Evolutionary conservation across 2,797 vertebrate species (phyloP), one percentile per base, ranked within the genome.

Genomic region (Argyrosomus regius): DNA sequence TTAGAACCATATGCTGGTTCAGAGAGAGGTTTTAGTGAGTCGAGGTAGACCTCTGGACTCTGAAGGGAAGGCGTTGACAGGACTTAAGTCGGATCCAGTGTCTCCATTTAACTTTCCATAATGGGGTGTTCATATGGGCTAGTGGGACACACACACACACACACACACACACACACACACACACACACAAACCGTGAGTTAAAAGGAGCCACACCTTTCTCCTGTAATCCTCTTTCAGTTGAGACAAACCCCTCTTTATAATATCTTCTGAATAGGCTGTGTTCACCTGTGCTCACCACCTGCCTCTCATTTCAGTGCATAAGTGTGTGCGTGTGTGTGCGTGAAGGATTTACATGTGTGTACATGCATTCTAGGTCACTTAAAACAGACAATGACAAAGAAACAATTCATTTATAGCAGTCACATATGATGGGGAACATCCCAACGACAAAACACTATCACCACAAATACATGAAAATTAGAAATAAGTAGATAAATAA

Each of bases 201-300:
- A 72, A 88, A 86, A 84, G 77, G 65, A 89, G 80, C 89, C 94
- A 93, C 92, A 93, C 94, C 94, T 95, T 91, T 70, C 75, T 89
- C 56, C 83, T 84, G 78, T 92, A 87, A 91, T 91, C 86, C 84
- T 88, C 76, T 86, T 84, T 90, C 83, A 88, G 72, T 75, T 7
- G 54, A 89, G 69, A 93, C 90, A 93, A 92, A 73, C 87, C 83
- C 67, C 81, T 77, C 85, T 93, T 93, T 93, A 91, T 93, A 80
- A 75, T 68, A 63, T 75, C 63, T 54, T 72, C 72, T 86, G 81
- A 94, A 91, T 88, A 85, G 88, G 72, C 73, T 81, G 66, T 41
- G 71, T 91, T 94, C 83, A 92, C 87, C 80, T 90, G 82, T 48
- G 78, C 73, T 76, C 75, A 85, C 83, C 88, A 92, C 83, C 87